phyloP scores from a whole-genome alignment of 1,140 invertebrate species.

The Drosophila littoralis region DNA sequence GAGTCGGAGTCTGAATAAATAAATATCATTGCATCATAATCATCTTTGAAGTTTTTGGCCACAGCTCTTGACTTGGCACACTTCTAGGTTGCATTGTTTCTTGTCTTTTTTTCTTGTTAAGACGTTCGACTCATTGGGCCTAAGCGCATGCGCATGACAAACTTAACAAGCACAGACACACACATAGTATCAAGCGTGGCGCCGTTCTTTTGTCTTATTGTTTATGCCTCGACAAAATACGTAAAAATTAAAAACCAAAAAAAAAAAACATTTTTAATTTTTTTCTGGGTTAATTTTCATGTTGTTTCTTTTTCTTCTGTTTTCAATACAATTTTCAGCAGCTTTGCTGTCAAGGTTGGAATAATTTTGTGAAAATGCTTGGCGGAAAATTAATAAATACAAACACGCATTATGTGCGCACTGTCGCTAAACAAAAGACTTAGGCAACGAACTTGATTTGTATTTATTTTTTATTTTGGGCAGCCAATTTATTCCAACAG shows the following conservation, averaged over 20 bases:
- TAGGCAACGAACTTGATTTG: slow-evolving; percentile 59
- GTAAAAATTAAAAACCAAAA: slow-evolving; percentile 15
- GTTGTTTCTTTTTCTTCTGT: slow-evolving; percentile 31
- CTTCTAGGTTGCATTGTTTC: slow-evolving; percentile 55
- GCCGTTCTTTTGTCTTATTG: slow-evolving; percentile 59
- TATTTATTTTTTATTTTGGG: slow-evolving; percentile 11
- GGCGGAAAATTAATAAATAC: slow-evolving; percentile 57
- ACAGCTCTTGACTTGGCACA: slow-evolving; percentile 32
- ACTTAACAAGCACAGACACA: slow-evolving; percentile 45
- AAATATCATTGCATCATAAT: slow-evolving; percentile 46
- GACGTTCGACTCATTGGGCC: slow-evolving; percentile 51
- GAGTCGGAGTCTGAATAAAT: not conserved
- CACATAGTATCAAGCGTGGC: slow-evolving; percentile 25
- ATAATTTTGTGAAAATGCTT: slow-evolving; percentile 60
- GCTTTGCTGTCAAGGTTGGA: slow-evolving; percentile 58
- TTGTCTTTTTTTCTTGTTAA: slow-evolving; percentile 7
- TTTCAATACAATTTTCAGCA: slow-evolving; percentile 48
- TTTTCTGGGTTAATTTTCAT: slow-evolving; percentile 63
- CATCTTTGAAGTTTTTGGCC: slow-evolving; percentile 16
- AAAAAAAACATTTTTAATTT: slow-evolving; percentile 28
- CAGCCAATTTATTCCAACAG: slow-evolving; percentile 29
- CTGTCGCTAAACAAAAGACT: slow-evolving; percentile 55
- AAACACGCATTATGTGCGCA: slow-evolving; percentile 43
- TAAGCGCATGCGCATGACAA: slow-evolving; percentile 54
- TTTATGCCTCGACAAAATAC: slow-evolving; percentile 41